A percentile compares a stretch with the other conserved stretches of the same genome.
phyloP scores from a whole-genome alignment of 2,113 vertebrate species.

The Osmerus eperlanus region DNA sequence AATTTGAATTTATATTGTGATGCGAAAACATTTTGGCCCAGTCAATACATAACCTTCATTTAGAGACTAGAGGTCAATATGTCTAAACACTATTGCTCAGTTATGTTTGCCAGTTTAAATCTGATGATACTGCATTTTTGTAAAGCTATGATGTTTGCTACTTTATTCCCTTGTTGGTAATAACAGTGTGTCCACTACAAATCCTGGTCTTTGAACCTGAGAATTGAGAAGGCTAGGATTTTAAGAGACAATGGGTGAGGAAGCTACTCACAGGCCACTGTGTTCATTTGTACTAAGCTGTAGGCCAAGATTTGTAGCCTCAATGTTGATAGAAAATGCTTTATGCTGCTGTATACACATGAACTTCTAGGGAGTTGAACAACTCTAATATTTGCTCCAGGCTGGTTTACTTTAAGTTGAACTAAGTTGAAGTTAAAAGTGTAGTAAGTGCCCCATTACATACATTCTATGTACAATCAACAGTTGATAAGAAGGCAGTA shows the following conservation, averaged over 20 bases:
- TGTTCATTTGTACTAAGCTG: constrained; percentile 10
- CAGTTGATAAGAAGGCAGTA: constrained; percentile 26
- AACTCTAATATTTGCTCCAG: constrained; percentile 11
- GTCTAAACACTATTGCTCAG: background rate
- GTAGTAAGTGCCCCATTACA: constrained; percentile 12
- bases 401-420: constrained; percentile 23
- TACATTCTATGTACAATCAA: constrained; percentile 40
- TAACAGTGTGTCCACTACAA: constrained; percentile 11
- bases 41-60: background rate
- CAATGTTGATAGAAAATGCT: background rate
- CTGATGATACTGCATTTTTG: constrained; percentile 4
- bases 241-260: background rate
- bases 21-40: background rate
- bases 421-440: constrained; percentile 7
- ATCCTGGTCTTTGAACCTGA: background rate
- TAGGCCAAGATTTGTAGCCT: background rate
- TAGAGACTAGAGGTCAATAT: background rate
- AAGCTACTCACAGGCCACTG: background rate
- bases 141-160: constrained; percentile 7
- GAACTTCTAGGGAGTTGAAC: background rate
- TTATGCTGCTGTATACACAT: constrained; percentile 43
- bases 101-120: constrained; percentile 13
- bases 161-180: background rate
- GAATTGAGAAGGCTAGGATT: background rate
- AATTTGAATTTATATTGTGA: background rate